Conservation (phyloP, 92 coral and sea anemone species). For the Zoanthus solanderi region DNA sequence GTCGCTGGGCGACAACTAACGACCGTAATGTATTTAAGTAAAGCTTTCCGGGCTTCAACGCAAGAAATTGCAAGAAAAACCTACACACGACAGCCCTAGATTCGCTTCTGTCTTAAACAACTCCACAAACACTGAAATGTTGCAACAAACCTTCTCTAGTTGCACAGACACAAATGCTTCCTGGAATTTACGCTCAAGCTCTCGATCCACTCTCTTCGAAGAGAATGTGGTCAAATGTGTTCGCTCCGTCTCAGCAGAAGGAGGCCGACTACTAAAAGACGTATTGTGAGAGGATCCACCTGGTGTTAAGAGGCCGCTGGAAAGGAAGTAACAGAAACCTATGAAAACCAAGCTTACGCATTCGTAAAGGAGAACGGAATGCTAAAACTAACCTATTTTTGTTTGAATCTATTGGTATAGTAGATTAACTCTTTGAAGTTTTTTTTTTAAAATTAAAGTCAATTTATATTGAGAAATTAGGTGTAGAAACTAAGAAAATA, state of each 20-base stretch:
- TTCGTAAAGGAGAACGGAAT: no score
- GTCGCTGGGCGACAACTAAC: no score
- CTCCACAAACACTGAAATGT: not conserved
- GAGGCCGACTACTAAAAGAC: constrained; percentile 81
- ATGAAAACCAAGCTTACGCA: no score
- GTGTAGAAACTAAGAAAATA: no score
- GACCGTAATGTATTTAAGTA: no score
- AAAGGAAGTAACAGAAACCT: not conserved
- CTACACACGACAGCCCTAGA: not conserved
- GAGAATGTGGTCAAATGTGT: constrained; percentile 81
- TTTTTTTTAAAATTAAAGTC: no score
- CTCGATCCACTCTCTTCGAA: constrained; percentile 92
- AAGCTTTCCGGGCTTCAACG: no score
- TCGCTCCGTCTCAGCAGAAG: constrained; percentile 83
- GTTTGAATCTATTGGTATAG: no score
- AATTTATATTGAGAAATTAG: no score
- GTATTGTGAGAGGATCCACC: constrained; percentile 79
- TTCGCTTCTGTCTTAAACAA: not conserved
- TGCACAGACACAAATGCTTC: constrained; percentile 93
- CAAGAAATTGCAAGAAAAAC: no score
- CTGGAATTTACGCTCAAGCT: constrained; percentile 86
- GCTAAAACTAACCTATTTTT: no score
- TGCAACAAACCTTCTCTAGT: constrained; percentile 84
- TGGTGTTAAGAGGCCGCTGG: constrained; percentile 82
- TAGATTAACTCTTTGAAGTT: no score